A percentile compares a stretch with the other conserved stretches of the same genome.
Evolutionary conservation across 2,113 vertebrate species (phyloP).

Genomic region (Acrocephalus kingi): DNA sequence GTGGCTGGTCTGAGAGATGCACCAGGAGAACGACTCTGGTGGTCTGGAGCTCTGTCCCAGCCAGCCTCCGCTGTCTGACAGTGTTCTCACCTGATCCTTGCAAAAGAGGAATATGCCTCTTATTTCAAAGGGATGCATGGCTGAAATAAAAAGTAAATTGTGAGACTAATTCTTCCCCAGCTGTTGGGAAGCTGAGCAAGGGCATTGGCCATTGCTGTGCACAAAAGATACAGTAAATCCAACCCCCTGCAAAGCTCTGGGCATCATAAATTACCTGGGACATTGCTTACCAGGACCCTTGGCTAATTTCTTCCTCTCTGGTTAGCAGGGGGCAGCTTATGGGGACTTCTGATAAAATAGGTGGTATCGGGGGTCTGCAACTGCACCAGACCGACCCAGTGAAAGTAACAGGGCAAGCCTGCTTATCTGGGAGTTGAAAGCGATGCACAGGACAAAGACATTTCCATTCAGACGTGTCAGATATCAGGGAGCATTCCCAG

Average conservation of each 20-base stretch:
- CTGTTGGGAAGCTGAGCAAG: neutral
- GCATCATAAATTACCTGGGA: neutral
- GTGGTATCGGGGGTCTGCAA: neutral
- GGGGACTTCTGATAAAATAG: neutral
- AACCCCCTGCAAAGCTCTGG: neutral
- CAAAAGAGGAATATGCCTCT: neutral
- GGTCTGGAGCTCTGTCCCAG: neutral
- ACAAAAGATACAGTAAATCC: neutral
- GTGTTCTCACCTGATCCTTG: neutral
- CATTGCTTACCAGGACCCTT: neutral
- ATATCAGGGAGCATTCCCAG: neutral
- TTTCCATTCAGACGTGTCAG: neutral
- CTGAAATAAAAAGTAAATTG: neutral
- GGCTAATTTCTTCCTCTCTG: neutral
- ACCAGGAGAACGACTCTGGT: neutral
- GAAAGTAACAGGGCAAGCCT: neutral
- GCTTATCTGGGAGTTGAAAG: neutral
- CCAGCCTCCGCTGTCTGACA: accelerated
- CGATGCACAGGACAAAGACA: neutral
- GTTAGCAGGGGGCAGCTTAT: neutral
- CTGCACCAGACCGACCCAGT: too few relatives aligned
- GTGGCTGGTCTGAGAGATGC: neutral
- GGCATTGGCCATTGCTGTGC: neutral
- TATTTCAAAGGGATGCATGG: neutral
- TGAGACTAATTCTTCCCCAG: neutral